phyloP scores from a whole-genome alignment of 2,888 invertebrate species.

The Chrysolina americana region DNA sequence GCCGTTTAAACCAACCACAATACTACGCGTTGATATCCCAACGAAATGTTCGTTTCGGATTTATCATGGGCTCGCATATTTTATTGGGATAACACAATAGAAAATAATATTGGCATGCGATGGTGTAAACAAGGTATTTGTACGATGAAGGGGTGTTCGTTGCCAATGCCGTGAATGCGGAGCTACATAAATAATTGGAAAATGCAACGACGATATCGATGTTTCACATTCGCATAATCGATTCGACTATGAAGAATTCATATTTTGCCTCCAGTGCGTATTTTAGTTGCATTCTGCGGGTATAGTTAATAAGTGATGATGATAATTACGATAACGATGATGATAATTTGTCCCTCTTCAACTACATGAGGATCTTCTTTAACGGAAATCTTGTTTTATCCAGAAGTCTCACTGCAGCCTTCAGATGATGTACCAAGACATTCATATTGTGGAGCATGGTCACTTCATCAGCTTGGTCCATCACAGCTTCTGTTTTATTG shows the following conservation, averaged over 20 bases:
- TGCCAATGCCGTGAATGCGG: not conserved
- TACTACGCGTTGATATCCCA: not conserved
- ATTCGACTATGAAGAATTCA: not conserved
- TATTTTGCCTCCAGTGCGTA: not conserved
- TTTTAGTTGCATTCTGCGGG: not conserved
- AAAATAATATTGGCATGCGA: constrained; percentile 4
- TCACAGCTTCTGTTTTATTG: too few relatives aligned
- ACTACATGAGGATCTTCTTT: too few relatives aligned
- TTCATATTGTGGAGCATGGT: too few relatives aligned
- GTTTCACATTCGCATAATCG: not conserved
- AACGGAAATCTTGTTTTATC: too few relatives aligned
- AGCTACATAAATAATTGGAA: not conserved
- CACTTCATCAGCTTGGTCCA: too few relatives aligned
- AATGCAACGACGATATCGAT: not conserved
- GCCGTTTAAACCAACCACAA: not conserved
- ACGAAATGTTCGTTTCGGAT: not conserved
- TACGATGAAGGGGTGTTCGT: not conserved
- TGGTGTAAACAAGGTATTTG: constrained; percentile 3
- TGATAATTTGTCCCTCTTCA: too few relatives aligned
- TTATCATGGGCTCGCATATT: not conserved
- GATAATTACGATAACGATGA: too few relatives aligned
- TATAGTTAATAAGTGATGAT: too few relatives aligned
- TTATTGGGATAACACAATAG: not conserved
- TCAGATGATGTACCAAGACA: too few relatives aligned
- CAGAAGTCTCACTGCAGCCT: too few relatives aligned